These are phyloP conservation scores for Dreissena rostriformis DNA, from an alignment of 1,140 invertebrate species.

Conservation along the genomic window DNA sequence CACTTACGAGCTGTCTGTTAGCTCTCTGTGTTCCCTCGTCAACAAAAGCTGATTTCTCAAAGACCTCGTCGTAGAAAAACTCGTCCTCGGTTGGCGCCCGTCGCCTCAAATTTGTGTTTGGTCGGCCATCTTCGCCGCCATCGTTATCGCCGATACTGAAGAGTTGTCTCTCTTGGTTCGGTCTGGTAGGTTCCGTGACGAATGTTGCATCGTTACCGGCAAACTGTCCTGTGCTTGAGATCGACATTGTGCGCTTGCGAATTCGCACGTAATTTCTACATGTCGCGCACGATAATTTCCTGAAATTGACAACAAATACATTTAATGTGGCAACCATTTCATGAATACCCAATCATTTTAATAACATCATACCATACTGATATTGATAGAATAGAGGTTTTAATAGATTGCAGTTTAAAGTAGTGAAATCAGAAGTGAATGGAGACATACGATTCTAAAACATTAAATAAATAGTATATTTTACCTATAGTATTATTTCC, in stretches of 20 bases:
- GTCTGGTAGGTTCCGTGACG: background rate
- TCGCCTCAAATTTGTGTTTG: background rate
- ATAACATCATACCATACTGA: background rate
- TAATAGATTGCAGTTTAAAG: background rate
- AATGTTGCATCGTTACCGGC: slow-evolving; percentile 30
- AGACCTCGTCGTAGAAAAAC: slow-evolving; percentile 42
- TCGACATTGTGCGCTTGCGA: slow-evolving; percentile 3
- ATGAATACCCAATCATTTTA: background rate
- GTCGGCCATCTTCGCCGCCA: slow-evolving; percentile 46
- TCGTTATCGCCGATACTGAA: slow-evolving; percentile 38
- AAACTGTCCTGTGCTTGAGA: slow-evolving; percentile 20
- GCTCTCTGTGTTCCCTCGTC: slow-evolving; percentile 38
- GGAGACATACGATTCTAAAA: no score
- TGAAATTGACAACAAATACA: background rate
- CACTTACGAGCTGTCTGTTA: slow-evolving; percentile 27
- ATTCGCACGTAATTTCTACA: slow-evolving; percentile 10
- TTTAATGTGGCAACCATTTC: background rate
- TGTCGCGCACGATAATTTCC: background rate
- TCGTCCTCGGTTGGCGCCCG: slow-evolving; percentile 14
- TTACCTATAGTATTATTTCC: no score
- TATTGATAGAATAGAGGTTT: background rate
- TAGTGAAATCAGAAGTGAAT: no score
- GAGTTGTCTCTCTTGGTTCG: slow-evolving; percentile 25
- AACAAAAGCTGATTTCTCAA: slow-evolving; percentile 36
- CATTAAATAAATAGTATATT: no score